Conservation (phyloP, 2,797 vertebrate genomes). For the Gambelia wislizenii region DNA sequence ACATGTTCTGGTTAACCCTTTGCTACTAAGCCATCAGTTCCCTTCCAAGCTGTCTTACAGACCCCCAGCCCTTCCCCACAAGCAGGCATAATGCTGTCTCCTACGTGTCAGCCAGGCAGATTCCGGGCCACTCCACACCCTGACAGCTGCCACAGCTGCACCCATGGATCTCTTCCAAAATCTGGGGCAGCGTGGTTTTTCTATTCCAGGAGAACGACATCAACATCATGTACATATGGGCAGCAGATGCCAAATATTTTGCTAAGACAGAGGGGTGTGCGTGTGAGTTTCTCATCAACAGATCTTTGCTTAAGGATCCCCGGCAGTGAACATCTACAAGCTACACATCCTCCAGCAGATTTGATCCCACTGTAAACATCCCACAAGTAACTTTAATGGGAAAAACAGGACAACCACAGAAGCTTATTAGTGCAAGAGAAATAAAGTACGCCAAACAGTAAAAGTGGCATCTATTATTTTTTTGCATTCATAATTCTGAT, state of each 20-base stretch:
- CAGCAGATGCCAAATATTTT: neutral
- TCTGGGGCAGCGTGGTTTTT: neutral
- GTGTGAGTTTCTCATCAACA: neutral
- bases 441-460: neutral
- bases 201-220: constrained; percentile 18
- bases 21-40: neutral
- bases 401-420: neutral
- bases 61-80: neutral
- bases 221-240: neutral
- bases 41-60: neutral
- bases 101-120: constrained; percentile 28
- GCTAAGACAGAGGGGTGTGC: neutral
- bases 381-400: neutral
- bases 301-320: neutral
- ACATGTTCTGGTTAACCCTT: constrained; percentile 42
- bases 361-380: neutral
- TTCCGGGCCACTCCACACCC: constrained; percentile 23
- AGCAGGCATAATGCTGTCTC: constrained; percentile 12
- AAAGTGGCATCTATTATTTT: neutral
- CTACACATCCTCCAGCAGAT: neutral
- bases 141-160: constrained; percentile 45
- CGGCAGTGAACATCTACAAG: neutral
- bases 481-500: neutral
- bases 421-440: neutral
- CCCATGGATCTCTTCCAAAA: constrained; percentile 28